phyloP scores from a whole-genome alignment of 2,113 vertebrate genomes.

The Scophthalmus maximus region DNA sequence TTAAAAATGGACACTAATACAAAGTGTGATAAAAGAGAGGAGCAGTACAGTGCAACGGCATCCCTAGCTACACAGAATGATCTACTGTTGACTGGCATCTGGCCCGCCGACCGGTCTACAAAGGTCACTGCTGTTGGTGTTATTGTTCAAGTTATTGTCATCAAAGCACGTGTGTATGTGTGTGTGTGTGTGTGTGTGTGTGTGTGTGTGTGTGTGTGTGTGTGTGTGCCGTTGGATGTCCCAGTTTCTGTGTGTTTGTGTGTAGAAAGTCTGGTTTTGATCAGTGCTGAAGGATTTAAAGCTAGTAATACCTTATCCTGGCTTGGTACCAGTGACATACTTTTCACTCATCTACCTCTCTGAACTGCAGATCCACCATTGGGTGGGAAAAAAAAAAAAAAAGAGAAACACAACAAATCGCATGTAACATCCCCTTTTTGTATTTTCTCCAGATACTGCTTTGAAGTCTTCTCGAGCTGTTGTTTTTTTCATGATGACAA shows the following conservation, averaged over 20 bases:
- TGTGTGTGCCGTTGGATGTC: constrained; percentile 20
- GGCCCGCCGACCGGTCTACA: constrained; percentile 24
- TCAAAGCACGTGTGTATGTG: constrained; percentile 36
- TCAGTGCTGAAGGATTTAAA: constrained; percentile 74
- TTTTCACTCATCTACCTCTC: constrained; percentile 61
- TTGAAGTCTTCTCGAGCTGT: constrained; percentile 22
- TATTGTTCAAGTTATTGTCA: constrained; percentile 50
- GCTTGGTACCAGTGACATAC: constrained; percentile 75
- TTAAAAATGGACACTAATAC: constrained; percentile 20
- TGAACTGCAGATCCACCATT: constrained; percentile 57
- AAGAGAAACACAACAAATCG: constrained; percentile 19
- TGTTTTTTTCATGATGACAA: constrained; percentile 12
- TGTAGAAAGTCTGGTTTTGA: constrained; percentile 63
- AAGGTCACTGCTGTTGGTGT: constrained; percentile 40
- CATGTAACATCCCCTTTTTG: constrained; percentile 37
- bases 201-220: constrained; percentile 30
- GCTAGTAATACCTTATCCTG: constrained; percentile 71
- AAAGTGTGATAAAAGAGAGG: neutral
- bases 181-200: constrained; percentile 16
- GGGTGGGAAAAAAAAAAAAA: neutral
- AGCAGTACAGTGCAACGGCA: neutral
- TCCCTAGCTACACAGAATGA: constrained; percentile 17
- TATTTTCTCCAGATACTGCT: constrained; percentile 18
- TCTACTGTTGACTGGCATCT: constrained; percentile 34
- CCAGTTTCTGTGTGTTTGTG: constrained; percentile 30